A percentile compares a stretch with the other conserved stretches of the same genome.
These are phyloP conservation scores for Ctena decussata DNA, from an alignment of 2,888 invertebrate species.

Conservation along the genomic window DNA sequence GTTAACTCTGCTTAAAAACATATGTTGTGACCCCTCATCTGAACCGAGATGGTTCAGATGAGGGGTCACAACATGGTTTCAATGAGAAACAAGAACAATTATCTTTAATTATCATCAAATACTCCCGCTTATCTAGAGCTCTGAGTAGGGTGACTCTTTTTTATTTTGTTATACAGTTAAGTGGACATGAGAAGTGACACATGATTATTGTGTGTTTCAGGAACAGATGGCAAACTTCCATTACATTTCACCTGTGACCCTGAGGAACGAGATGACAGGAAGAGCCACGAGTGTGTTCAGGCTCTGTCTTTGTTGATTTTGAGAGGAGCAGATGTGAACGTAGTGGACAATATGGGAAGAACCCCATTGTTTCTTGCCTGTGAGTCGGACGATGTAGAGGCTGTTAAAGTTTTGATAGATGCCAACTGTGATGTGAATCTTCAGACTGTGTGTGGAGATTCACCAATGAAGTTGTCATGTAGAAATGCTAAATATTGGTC, in stretches of 20 bases:
- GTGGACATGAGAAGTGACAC: too few relatives aligned
- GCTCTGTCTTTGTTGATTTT: conserved; percentile 71
- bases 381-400: conserved; percentile 75
- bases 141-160: too few relatives aligned
- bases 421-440: conserved; percentile 77
- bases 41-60: too few relatives aligned
- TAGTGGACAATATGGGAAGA: conserved; percentile 77
- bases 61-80: too few relatives aligned
- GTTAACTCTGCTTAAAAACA: too few relatives aligned
- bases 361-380: conserved; percentile 78
- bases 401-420: conserved; percentile 72
- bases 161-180: too few relatives aligned
- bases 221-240: conserved; percentile 77
- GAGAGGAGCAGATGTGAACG: conserved; percentile 71
- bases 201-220: conserved; percentile 16
- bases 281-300: conserved; percentile 66
- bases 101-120: too few relatives aligned
- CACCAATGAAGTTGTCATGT: conserved; percentile 79
- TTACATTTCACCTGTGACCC: conserved; percentile 76
- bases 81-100: too few relatives aligned
- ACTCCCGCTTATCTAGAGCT: too few relatives aligned
- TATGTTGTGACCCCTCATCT: too few relatives aligned
- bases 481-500: conserved; percentile 82
- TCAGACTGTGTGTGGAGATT: conserved; percentile 76
- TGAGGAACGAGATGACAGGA: conserved; percentile 69